Conservation (phyloP, 2,888 invertebrate genomes). For the Acholoe squamosa region DNA sequence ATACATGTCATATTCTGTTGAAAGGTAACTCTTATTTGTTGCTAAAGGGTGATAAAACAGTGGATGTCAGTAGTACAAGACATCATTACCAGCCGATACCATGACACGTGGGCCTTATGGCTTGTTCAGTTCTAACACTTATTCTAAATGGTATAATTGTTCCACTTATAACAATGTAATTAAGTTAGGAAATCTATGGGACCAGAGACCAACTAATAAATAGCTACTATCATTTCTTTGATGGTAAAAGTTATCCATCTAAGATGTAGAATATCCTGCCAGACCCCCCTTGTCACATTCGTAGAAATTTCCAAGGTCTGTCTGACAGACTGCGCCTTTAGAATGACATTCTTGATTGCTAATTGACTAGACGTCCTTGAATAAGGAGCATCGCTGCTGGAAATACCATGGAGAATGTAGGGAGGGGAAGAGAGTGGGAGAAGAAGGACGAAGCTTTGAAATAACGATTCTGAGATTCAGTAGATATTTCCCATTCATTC, state of each 20-base stretch:
- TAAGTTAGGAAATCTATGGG: not conserved
- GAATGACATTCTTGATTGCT: too few species aligned
- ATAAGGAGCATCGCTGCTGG: too few species aligned
- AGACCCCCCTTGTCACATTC: too few species aligned
- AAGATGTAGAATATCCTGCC: too few species aligned
- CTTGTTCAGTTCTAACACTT: not conserved
- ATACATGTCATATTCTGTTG: not conserved
- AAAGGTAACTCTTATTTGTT: not conserved
- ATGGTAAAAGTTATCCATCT: too few species aligned
- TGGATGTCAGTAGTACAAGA: not conserved
- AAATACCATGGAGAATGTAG: too few species aligned
- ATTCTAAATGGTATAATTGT: not conserved
- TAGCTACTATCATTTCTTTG: not conserved
- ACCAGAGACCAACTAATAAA: not conserved
- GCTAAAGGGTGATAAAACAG: not conserved
- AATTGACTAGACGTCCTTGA: too few species aligned
- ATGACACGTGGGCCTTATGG: not conserved
- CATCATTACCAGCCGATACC: constrained; percentile 1
- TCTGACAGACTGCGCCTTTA: too few species aligned
- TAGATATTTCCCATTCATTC: not conserved
- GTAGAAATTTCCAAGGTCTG: too few species aligned
- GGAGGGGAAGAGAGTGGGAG: not conserved
- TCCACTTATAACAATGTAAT: not conserved
- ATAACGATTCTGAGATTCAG: not conserved
- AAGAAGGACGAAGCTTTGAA: too few species aligned